A percentile compares a stretch with the other conserved stretches of the same genome.
phyloP scores from a whole-genome alignment of 2,888 invertebrate genomes.

The Isoperla grammatica region DNA sequence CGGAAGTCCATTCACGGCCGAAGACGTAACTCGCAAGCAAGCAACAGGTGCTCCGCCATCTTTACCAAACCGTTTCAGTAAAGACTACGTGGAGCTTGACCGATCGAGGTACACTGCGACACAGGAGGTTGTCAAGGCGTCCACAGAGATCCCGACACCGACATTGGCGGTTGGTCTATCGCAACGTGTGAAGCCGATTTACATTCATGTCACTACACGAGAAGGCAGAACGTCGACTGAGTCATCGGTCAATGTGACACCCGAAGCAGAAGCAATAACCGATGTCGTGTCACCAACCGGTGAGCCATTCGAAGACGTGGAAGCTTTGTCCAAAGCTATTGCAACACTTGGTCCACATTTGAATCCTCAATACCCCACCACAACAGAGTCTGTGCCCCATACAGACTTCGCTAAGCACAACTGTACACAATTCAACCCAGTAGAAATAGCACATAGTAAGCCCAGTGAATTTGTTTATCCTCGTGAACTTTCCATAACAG shows the following conservation, averaged over 20 bases:
- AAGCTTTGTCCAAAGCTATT: not conserved
- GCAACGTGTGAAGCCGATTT: constrained; percentile 6
- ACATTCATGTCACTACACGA: constrained; percentile 4
- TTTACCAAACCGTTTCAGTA: not conserved
- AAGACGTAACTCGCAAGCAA: not conserved
- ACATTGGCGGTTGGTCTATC: constrained; percentile 13
- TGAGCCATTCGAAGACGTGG: not conserved
- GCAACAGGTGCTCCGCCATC: not conserved
- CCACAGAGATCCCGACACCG: constrained; percentile 1
- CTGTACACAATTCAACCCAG: too few species aligned
- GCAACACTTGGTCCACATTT: constrained; percentile 10
- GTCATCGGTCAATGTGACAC: not conserved
- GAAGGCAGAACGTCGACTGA: constrained; percentile 8
- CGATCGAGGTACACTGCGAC: not conserved
- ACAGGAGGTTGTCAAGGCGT: not conserved
- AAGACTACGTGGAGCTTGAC: not conserved
- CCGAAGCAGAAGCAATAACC: not conserved
- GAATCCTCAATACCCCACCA: constrained; percentile 4
- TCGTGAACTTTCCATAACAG: not conserved
- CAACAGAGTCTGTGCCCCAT: not conserved
- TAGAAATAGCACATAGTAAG: too few species aligned
- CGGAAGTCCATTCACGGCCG: constrained; percentile 18
- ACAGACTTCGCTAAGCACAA: not conserved
- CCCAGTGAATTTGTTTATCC: too few species aligned
- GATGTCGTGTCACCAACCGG: not conserved